Evolutionary conservation across 1,140 invertebrate genomes (phyloP).

Genomic region (Branchinecta lindahli): DNA sequence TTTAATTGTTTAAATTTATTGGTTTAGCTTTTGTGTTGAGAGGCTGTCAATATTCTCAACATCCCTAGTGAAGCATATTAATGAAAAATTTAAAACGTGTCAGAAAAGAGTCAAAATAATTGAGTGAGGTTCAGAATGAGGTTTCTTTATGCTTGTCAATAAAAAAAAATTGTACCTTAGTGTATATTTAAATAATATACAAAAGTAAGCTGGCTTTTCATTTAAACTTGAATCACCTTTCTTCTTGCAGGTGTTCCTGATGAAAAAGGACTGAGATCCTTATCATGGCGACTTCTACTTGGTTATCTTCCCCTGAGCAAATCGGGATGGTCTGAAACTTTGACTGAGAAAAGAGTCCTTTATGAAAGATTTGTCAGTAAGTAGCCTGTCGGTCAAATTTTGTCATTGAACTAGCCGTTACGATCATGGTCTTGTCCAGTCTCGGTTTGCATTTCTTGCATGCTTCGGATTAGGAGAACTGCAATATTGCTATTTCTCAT

Average conservation of each 20-base stretch:
- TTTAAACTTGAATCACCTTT: neutral
- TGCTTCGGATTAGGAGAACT: neutral
- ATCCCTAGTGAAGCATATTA: no score
- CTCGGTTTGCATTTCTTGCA: neutral
- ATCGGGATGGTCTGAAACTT: conserved; percentile 43
- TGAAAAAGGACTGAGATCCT: conserved; percentile 50
- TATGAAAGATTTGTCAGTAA: conserved; percentile 71
- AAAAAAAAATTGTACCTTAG: no score
- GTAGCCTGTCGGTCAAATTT: conserved; percentile 20
- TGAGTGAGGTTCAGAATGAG: no score
- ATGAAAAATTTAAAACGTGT: no score
- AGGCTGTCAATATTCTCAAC: no score
- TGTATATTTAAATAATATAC: no score
- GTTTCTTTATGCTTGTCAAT: no score
- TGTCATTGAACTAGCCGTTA: conserved; percentile 25
- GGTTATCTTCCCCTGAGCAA: conserved; percentile 58
- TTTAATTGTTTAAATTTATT: no score
- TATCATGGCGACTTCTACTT: conserved; percentile 67
- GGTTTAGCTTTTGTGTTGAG: no score
- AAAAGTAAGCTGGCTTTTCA: no score
- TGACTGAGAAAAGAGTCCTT: conserved; percentile 51
- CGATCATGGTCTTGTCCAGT: neutral
- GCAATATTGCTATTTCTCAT: neutral
- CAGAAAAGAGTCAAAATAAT: no score
- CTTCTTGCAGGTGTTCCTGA: conserved; percentile 54